Percentiles rank a stretch among this genome's conserved stretches.
phyloP scores from a whole-genome alignment of 2,797 vertebrate genomes.

The Sebastes itinus region DNA sequence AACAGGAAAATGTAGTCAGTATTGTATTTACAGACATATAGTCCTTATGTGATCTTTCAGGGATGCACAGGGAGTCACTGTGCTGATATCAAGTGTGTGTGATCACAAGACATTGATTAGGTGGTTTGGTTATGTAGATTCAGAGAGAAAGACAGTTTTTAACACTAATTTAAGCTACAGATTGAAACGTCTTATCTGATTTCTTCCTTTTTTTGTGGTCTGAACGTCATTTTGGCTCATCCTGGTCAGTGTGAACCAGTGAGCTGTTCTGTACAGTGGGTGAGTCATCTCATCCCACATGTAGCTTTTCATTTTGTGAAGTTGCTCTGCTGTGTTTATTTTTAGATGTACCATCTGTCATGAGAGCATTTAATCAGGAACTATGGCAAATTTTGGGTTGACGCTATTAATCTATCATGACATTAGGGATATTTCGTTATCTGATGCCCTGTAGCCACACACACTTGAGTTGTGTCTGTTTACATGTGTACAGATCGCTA shows the following conservation, averaged over 20 bases:
- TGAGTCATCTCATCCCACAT: slow-evolving; percentile 75
- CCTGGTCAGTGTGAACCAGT: slow-evolving; percentile 32
- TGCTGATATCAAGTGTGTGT: neutral
- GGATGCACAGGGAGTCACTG: neutral
- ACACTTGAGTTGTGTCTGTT: neutral
- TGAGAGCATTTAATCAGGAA: slow-evolving; percentile 18
- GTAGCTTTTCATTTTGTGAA: slow-evolving; percentile 58
- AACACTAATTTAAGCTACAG: neutral
- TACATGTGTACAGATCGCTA: neutral
- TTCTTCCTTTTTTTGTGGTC: neutral
- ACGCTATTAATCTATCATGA: slow-evolving; percentile 10
- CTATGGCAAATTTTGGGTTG: slow-evolving; percentile 14
- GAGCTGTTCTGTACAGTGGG: slow-evolving; percentile 39
- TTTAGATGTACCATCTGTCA: slow-evolving; percentile 69
- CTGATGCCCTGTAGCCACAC: neutral
- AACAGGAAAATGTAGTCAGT: neutral
- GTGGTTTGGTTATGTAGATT: neutral
- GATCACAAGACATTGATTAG: neutral
- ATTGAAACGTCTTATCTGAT: neutral
- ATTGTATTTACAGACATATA: neutral
- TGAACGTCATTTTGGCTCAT: neutral
- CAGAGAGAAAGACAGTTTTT: neutral
- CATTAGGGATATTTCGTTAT: slow-evolving; percentile 12
- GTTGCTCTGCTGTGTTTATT: slow-evolving; percentile 60
- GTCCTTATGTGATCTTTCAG: neutral